Evolutionary conservation across 2,113 vertebrate species (phyloP), one percentile per base, ranked within the genome.

Genomic region (Illadopsis cleaveri): DNA sequence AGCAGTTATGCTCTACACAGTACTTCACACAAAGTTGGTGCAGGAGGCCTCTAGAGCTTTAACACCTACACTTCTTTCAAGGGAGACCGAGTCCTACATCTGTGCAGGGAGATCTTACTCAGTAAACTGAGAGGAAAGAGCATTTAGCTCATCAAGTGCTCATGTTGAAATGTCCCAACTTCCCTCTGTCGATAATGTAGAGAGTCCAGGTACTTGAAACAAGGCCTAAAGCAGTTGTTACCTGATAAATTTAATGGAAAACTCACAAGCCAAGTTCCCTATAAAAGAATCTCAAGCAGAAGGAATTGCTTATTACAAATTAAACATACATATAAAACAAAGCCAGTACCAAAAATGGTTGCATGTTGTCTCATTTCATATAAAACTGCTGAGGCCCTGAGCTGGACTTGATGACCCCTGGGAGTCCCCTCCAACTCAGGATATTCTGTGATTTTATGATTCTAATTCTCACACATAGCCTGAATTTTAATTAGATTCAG

Each of bases 31-130:
- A 44, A 86, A 11, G 18, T 37, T 44, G 27, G 18, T 9, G 24
- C 25, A 28, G 7, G 40, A 72, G 45, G 40, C 37, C 31, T 77
- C 37, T 51, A 42, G n/a, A 83, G 51, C 64, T 69, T 53, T 62
- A 53, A 30, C 4, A 40, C 10, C 37, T 65, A 47, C 51, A 42
- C 28, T 33, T 23, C 22, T 37, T 73, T 56, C 17, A 65, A n/a
- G 31, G 82, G 9, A 6, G 10, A 28, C 28, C 0, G 0, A 76
- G 37, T 22, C 31, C 68, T 37, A 0, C 0, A 1, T n/a, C 61
- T n/a, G 53, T 5, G 30, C 88, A 3, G 6, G 19, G 37, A 40
- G 44, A 73, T 38, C 21, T 44, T 35, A 48, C 10, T 42, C 62
- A 73, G 44, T 9, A 22, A 71, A 35, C 0, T 8, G 25, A 90